These are phyloP conservation scores for Zaprionus davidi DNA, from an alignment of 1,140 invertebrate genomes.

Conservation along the genomic window DNA sequence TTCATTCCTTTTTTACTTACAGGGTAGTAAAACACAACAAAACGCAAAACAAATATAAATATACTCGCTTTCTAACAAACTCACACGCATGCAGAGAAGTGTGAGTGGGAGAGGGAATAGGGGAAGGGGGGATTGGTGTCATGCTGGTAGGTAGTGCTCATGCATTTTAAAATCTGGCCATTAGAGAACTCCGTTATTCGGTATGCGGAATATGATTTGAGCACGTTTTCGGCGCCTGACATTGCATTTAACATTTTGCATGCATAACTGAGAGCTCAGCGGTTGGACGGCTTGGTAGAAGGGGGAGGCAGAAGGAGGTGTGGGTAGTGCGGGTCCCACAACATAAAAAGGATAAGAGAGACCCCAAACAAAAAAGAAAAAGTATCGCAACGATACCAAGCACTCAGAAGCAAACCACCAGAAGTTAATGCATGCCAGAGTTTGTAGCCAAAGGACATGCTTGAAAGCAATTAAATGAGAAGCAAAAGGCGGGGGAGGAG, in stretches of 20 bases:
- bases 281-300: slow-evolving; percentile 1
- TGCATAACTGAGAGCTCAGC: slow-evolving; percentile 43
- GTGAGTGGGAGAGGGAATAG: background rate
- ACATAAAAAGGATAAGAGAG: slow-evolving; percentile 9
- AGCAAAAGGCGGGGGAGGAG: background rate
- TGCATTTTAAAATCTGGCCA: slow-evolving; percentile 79
- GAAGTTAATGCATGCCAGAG: slow-evolving; percentile 22
- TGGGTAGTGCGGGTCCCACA: background rate
- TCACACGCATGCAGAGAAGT: slow-evolving; percentile 6
- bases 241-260: slow-evolving; percentile 72
- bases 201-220: slow-evolving; percentile 77
- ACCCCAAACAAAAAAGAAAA: background rate
- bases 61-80: slow-evolving; percentile 29
- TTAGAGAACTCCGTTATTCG: slow-evolving; percentile 75
- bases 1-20: background rate
- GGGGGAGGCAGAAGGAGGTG: background rate
- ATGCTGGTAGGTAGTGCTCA: slow-evolving; percentile 43
- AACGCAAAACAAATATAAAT: slow-evolving; percentile 49
- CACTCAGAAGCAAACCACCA: slow-evolving; percentile 27
- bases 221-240: slow-evolving; percentile 62
- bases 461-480: slow-evolving; percentile 64
- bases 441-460: slow-evolving; percentile 16
- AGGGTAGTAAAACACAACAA: slow-evolving; percentile 45
- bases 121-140: background rate
- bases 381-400: slow-evolving; percentile 7